phyloP scores from a whole-genome alignment of 2,113 vertebrate species.

The Craseonycteris thonglongyai region DNA sequence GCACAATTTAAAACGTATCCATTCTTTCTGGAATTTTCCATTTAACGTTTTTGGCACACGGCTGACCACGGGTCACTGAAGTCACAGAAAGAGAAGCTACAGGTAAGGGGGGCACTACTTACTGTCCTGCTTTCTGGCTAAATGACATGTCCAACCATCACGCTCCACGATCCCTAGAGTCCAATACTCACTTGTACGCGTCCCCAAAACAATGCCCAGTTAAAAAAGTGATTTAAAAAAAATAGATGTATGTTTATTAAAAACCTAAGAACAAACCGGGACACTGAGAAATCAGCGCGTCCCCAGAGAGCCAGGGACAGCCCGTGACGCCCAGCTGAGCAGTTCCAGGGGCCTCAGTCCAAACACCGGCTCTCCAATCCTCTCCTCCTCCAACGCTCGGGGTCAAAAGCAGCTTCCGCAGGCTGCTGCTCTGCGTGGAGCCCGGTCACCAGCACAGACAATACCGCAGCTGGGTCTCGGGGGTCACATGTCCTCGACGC shows the following conservation, averaged over 20 bases:
- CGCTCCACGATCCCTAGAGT: not conserved
- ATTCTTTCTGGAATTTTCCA: not conserved
- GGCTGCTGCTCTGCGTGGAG: not conserved
- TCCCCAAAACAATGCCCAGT: constrained; percentile 83
- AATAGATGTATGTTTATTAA: constrained; percentile 34
- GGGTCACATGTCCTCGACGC: constrained; percentile 94
- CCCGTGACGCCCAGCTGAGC: not conserved
- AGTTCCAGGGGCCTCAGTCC: not conserved
- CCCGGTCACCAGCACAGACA: not conserved
- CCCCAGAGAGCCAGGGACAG: not conserved
- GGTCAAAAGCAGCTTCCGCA: not conserved
- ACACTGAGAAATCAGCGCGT: not conserved
- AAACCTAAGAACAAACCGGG: not conserved
- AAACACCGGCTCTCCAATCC: not conserved
- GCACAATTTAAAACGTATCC: not conserved
- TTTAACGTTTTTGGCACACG: not conserved
- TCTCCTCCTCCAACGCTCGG: not conserved
- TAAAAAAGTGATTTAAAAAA: constrained; percentile 63
- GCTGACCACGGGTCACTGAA: not conserved
- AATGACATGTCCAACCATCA: not conserved
- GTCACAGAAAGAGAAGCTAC: not conserved
- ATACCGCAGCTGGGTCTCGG: not conserved
- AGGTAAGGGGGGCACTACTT: not conserved
- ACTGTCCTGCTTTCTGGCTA: not conserved
- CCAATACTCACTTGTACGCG: constrained; percentile 1